Evolutionary conservation across 2,113 vertebrate genomes (phyloP).

Genomic region (Orientallactaga bullata): DNA sequence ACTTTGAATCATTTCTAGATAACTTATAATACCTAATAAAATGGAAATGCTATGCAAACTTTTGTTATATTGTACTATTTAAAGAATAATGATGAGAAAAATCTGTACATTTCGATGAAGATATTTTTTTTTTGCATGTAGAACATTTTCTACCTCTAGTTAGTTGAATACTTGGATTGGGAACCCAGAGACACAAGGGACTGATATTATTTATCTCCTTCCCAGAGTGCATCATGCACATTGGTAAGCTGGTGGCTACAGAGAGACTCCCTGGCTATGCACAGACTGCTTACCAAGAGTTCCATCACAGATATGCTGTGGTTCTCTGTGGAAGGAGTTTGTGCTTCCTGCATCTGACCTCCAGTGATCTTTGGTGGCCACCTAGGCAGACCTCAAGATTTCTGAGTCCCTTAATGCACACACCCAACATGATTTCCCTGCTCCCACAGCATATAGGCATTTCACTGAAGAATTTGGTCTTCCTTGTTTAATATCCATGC

Average conservation of each 20-base stretch:
- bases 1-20: background rate
- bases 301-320: background rate
- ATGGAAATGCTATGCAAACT: background rate
- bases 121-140: background rate
- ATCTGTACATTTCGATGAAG: background rate
- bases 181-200: background rate
- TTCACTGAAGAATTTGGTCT: background rate
- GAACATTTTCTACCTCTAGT: background rate
- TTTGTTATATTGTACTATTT: background rate
- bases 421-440: background rate
- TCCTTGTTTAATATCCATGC: background rate
- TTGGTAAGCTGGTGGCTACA: accelerated
- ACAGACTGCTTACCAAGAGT: background rate
- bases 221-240: background rate
- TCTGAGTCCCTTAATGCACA: background rate
- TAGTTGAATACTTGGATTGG: background rate
- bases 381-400: background rate
- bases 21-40: background rate
- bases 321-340: background rate
- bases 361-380: background rate
- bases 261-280: too few relatives aligned
- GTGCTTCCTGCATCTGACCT: background rate
- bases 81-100: background rate
- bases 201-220: background rate
- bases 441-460: background rate